Evolutionary conservation across 2,797 vertebrate species (phyloP), one percentile per base, ranked within the genome.

Genomic region (Petrocephalus sullivani): DNA sequence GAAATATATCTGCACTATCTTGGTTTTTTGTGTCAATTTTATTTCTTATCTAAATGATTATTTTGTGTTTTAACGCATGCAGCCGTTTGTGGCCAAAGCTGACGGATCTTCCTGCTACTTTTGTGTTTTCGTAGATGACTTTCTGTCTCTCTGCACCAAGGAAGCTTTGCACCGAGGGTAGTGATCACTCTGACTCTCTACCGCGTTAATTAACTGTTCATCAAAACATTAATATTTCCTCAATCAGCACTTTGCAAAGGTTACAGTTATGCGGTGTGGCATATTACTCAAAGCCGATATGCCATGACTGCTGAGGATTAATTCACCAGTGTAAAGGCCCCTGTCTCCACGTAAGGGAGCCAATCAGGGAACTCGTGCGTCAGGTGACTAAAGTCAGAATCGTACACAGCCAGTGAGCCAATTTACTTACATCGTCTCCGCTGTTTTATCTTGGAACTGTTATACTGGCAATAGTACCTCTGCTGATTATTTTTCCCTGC

Each of bases 211-310:
- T 53, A 51, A 83, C 41, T 23, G 49, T 83, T 83, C 46, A 83
- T 23, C 10, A 4, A 83, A 83, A 51, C 81, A 83, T 83, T 83
- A 83, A 54, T 54, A 83, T 83, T 83, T 51, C 46, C 19, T 54
- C 41, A 83, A 83, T 83, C 81, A 83, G 49, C n/a, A 54, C 81
- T 83, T 51, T 28, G 81, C 81, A 83, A 83, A 51, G 49, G 81
- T 51, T 82, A 28, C 41, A 41, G 81, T 83, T 83, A 9, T 83
- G 46, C 78, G 19, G n/a, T 53, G 41, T 71, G 64, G 28, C 64
- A 71, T 71, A 71, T 71, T 71, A 71, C 28, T 71, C 64, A 71
- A 71, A 71, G 71, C 41, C 16, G 14, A 78, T 37, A 41, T 41
- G 71, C 71, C 71, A 46, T 46, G 71, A 78, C 37, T 46, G 37